phyloP scores from a whole-genome alignment of 2,888 invertebrate species.

The Cephonodes hylas region DNA sequence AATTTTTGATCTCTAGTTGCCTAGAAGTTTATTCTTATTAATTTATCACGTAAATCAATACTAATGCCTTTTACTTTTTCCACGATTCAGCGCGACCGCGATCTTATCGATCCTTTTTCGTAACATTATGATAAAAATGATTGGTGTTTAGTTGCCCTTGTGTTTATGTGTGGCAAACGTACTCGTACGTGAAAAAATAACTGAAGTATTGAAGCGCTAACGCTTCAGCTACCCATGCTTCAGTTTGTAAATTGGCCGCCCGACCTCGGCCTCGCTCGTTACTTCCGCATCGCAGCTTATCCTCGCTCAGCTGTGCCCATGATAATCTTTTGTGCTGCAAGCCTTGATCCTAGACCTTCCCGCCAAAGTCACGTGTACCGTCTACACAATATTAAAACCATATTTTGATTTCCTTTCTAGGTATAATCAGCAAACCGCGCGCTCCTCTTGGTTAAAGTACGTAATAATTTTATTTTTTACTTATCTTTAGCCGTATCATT shows the following conservation, averaged over 20 bases:
- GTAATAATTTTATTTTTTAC: constrained; percentile 61
- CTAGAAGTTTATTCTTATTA: not conserved
- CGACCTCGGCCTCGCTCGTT: constrained; percentile 75
- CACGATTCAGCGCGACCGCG: not conserved
- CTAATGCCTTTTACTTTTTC: not conserved
- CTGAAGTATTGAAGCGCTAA: constrained; percentile 38
- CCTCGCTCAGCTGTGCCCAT: constrained; percentile 73
- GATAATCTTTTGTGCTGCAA: constrained; percentile 71
- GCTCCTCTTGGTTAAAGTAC: constrained; percentile 78
- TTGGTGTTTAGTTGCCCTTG: not conserved
- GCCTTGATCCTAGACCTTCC: constrained; percentile 75
- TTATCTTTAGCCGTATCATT: constrained; percentile 27
- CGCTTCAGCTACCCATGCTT: constrained; percentile 54
- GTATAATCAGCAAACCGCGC: constrained; percentile 79
- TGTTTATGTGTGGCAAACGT: not conserved
- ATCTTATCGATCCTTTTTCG: constrained; percentile 1
- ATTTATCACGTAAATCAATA: not conserved
- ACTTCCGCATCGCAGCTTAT: constrained; percentile 77
- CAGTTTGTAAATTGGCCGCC: constrained; percentile 70
- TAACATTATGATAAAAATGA: not conserved
- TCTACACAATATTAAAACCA: constrained; percentile 59
- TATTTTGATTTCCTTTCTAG: constrained; percentile 76
- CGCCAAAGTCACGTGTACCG: constrained; percentile 47
- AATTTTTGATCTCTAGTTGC: not conserved
- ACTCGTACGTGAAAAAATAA: not conserved